Base-by-base conservation (phyloP, 2,113 vertebrate species). In the Hipposideros armiger region DNA sequence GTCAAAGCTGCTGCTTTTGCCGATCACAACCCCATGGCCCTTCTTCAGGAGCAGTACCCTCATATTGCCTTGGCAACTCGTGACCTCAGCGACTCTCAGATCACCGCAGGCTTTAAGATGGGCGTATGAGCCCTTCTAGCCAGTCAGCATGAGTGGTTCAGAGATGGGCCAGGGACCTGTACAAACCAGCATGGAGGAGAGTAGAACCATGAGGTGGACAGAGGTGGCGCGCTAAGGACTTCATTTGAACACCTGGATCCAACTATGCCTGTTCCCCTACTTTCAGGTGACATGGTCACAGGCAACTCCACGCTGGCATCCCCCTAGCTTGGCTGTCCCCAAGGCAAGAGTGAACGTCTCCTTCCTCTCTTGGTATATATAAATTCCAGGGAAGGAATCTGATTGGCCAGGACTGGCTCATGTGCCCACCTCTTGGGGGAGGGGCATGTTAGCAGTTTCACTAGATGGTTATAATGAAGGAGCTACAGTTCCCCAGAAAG, bases 171-270 rank as follows among this genome's bases (percentile, higher is more conserved):
- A 5, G 45, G 45, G 62, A n/a, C 9, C 8, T 14, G 8, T 24
- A 30, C 26, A 50, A 30, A 47, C 40, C n/a, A 67, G 50, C 67
- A 62, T 10, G 72, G 15, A 74, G 32, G 14, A 73, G 15, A 77
- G 42, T 0, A 1, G 60, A 36, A 47, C 16, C 22, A 45, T 0
- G 22, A 50, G 28, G 4, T 0, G 8, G 14, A 84, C 56, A 47
- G 14, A 93, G 72, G 20, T 20, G 54, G 86, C n/a, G 7, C 6
- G 52, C 54, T 76, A 45, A 45, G 50, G n/a, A 69, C n/a, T 45
- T 70, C 67, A 16, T 45, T 3, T 40, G 74, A 94, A 69, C 28
- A 24, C 40, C 67, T 91, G 60, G 87, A 76, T 54, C 32, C 60
- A 91, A 45, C 64, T 62, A 62, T 4, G 19, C 82, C 45, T 52